phyloP scores from a whole-genome alignment of 2,888 invertebrate species.

The Halictus quadricinctus region DNA sequence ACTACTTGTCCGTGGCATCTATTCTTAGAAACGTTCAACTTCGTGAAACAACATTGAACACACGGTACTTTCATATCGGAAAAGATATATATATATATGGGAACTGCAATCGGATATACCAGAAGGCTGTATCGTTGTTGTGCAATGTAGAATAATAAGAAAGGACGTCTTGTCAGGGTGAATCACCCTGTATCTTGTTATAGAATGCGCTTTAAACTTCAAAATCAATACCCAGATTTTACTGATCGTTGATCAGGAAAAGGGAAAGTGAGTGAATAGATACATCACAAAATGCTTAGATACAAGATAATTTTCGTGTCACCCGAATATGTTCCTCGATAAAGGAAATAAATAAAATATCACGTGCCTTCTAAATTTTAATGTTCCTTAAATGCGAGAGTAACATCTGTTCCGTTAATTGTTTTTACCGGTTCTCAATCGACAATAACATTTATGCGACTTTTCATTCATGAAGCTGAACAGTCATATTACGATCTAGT shows the following conservation, averaged over 20 bases:
- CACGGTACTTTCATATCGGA: conserved; percentile 24
- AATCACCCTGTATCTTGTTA: not conserved
- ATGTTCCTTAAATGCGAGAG: conserved; percentile 63
- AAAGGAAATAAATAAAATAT: conserved; percentile 60
- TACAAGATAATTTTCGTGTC: conserved; percentile 24
- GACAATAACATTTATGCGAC: conserved; percentile 34
- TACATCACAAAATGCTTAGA: conserved; percentile 2
- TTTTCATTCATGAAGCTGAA: conserved; percentile 1
- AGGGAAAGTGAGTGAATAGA: not conserved
- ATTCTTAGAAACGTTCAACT: conserved; percentile 8
- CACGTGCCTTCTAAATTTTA: conserved; percentile 73
- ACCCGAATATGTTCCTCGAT: conserved; percentile 64
- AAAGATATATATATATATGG: not conserved
- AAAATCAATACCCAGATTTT: conserved; percentile 9
- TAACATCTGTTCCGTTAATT: conserved; percentile 20
- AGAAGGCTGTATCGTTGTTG: not conserved
- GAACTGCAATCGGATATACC: not conserved
- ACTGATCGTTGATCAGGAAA: conserved; percentile 7
- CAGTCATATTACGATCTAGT: not conserved
- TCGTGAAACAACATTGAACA: conserved; percentile 6
- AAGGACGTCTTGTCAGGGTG: not conserved
- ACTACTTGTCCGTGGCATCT: not conserved
- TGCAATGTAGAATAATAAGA: conserved; percentile 1
- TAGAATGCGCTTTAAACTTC: not conserved
- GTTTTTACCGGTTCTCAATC: conserved; percentile 1